Evolutionary conservation across 2,888 invertebrate genomes (phyloP).

Genomic region (Lasioglossum vierecki): DNA sequence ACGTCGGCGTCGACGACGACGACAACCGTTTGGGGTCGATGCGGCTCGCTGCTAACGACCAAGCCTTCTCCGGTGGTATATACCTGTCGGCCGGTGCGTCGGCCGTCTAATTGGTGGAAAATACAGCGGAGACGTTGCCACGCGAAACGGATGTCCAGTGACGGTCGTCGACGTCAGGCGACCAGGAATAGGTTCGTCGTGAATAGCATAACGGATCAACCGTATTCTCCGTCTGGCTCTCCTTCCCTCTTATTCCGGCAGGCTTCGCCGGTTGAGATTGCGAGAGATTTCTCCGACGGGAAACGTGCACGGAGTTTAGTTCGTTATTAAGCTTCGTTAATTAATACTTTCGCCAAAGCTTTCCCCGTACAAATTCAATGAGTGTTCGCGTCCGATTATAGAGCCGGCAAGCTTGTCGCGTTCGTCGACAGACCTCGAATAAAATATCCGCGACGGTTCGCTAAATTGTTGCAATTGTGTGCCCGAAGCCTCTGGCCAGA

Average conservation of each 20-base stretch:
- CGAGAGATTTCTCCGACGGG: constrained; percentile 4
- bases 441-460: constrained; percentile 10
- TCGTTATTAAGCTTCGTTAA: constrained; percentile 39
- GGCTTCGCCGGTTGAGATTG: not conserved
- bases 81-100: constrained; percentile 71
- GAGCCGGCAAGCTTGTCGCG: not conserved
- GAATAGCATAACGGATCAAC: constrained; percentile 34
- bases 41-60: constrained; percentile 69
- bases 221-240: not conserved
- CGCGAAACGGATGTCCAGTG: constrained; percentile 67
- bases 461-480: not conserved
- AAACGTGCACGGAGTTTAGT: not conserved
- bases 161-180: constrained; percentile 51
- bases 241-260: not conserved
- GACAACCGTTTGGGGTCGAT: constrained; percentile 45
- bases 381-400: not conserved
- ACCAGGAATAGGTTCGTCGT: constrained; percentile 55
- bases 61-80: constrained; percentile 59
- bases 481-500: no score
- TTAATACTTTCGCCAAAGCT: constrained; percentile 19
- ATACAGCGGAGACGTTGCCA: constrained; percentile 71
- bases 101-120: constrained; percentile 79
- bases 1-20: constrained; percentile 25
- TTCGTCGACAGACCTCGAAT: not conserved
- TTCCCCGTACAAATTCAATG: not conserved